A percentile compares a stretch with the other conserved stretches of the same genome.
These are phyloP conservation scores for Bergia sp. DNA, from an alignment of 92 coral and sea anemone genomes.

Conservation along the genomic window DNA sequence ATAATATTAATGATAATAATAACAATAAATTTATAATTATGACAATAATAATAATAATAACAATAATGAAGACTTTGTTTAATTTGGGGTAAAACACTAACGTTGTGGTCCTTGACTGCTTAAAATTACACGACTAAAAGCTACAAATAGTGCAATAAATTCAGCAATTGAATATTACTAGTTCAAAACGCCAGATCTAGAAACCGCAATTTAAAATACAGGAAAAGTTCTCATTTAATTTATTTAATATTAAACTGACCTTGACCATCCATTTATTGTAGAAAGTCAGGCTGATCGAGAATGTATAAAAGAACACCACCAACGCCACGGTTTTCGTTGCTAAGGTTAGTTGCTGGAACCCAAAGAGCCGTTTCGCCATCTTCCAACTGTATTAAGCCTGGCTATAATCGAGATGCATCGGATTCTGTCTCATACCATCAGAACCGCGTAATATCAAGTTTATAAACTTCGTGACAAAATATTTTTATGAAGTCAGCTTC, in stretches of 20 bases:
- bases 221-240: not conserved
- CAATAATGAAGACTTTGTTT: too few relatives aligned
- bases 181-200: too few relatives aligned
- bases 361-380: slow-evolving; percentile 51
- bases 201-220: too few relatives aligned
- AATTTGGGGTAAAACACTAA: too few relatives aligned
- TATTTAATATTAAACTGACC: slow-evolving; percentile 27
- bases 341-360: slow-evolving; percentile 71
- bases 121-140: too few relatives aligned
- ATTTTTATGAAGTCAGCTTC: not conserved
- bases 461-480: not conserved
- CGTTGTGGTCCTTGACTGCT: too few relatives aligned
- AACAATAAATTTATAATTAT: too few relatives aligned
- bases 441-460: not conserved
- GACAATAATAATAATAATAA: too few relatives aligned
- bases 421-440: not conserved
- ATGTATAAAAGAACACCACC: slow-evolving; percentile 83
- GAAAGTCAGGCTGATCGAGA: slow-evolving; percentile 87
- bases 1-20: too few relatives aligned
- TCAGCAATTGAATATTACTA: too few relatives aligned
- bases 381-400: not conserved
- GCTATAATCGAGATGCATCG: not conserved
- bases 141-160: too few relatives aligned
- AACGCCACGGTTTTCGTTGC: slow-evolving; percentile 66
- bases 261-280: slow-evolving; percentile 92